Conservation (phyloP, 2,797 vertebrate species). For the Picus viridis region DNA sequence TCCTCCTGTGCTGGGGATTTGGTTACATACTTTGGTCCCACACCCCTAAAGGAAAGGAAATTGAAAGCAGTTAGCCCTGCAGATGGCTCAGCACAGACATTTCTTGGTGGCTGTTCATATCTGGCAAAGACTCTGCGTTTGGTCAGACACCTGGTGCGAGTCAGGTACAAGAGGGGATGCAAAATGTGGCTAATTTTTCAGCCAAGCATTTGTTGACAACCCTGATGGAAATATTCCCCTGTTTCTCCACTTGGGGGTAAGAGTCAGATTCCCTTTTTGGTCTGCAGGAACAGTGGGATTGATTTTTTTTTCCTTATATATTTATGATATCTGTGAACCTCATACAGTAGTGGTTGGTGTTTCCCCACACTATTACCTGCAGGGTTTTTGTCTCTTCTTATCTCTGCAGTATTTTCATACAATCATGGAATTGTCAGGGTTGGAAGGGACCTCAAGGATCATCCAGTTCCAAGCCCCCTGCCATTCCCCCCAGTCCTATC, state of each 20-base stretch:
- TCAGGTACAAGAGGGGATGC: not conserved
- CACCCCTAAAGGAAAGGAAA: constrained; percentile 29
- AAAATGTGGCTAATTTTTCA: not conserved
- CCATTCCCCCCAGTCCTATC: too few relatives aligned
- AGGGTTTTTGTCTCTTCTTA: not conserved
- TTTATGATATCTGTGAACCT: not conserved
- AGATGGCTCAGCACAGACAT: constrained; percentile 14
- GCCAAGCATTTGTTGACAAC: not conserved
- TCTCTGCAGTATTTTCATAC: not conserved
- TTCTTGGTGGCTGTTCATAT: constrained; percentile 11
- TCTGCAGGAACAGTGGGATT: not conserved
- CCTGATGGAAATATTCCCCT: not conserved
- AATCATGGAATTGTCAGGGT: too few relatives aligned
- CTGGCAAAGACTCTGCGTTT: constrained; percentile 21
- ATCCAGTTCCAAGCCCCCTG: too few relatives aligned
- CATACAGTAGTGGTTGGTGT: not conserved
- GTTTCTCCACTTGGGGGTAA: not conserved
- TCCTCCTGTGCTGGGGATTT: not conserved
- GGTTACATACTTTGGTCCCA: not conserved
- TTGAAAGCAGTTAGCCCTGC: constrained; percentile 11
- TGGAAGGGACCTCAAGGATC: too few relatives aligned
- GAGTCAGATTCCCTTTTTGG: not conserved
- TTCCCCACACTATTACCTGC: not conserved
- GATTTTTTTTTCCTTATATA: not conserved
- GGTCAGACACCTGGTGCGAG: constrained; percentile 12